These are phyloP conservation scores for Trachelus iudaicus DNA, from an alignment of 2,888 invertebrate genomes.

Conservation along the genomic window DNA sequence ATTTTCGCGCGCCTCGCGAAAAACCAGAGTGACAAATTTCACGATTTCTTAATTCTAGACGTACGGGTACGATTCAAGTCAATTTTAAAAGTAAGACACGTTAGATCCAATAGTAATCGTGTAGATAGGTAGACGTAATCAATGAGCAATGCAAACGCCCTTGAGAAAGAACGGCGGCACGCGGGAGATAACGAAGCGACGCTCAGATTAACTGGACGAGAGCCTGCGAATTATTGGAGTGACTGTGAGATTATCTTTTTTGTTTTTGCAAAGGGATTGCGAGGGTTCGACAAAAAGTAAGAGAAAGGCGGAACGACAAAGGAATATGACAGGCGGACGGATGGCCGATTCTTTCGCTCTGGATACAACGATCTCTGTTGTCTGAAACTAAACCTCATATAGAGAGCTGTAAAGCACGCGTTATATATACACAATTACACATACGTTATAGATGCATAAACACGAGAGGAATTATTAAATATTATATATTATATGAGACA, in stretches of 20 bases:
- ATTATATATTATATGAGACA: conserved; percentile 31
- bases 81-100: conserved; percentile 42
- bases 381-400: conserved; percentile 45
- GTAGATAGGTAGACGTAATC: conserved; percentile 19
- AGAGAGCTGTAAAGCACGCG: conserved; percentile 41
- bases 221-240: too few species aligned
- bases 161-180: conserved; percentile 15
- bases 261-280: too few species aligned
- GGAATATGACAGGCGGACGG: background rate
- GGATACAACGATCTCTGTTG: conserved; percentile 54
- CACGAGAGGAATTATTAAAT: conserved; percentile 13
- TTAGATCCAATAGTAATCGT: conserved; percentile 6
- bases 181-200: too few species aligned
- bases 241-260: too few species aligned
- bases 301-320: background rate
- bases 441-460: conserved; percentile 21
- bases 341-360: conserved; percentile 39
- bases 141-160: conserved; percentile 33
- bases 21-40: background rate
- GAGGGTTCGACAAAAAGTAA: too few species aligned
- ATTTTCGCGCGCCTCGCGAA: too few species aligned
- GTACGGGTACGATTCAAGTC: conserved; percentile 36
- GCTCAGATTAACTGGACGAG: too few species aligned
- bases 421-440: conserved; percentile 20
- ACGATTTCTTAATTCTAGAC: background rate